A percentile compares a stretch with the other conserved stretches of the same genome.
These are phyloP conservation scores for Sula dactylatra DNA, from an alignment of 2,113 vertebrate species.

Conservation along the genomic window DNA sequence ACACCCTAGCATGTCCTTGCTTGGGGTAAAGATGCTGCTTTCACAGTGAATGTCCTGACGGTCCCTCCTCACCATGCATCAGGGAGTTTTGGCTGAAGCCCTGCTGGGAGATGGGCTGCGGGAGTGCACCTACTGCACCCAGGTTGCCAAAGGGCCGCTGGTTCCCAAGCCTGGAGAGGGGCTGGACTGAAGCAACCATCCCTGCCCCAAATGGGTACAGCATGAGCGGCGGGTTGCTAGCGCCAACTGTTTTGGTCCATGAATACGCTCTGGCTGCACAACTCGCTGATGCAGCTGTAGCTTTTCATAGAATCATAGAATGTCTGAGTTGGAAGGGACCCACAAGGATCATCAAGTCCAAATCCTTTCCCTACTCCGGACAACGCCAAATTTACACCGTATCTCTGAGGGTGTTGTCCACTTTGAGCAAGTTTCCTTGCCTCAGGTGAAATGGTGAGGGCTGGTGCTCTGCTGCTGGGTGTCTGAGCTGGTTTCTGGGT, in stretches of 20 bases:
- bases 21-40: background rate
- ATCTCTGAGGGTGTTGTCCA: too few relatives aligned
- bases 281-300: background rate
- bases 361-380: too few relatives aligned
- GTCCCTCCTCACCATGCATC: background rate
- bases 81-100: background rate
- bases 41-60: background rate
- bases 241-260: background rate
- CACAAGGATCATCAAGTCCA: too few relatives aligned
- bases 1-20: background rate
- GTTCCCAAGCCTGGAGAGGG: background rate
- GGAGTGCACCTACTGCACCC: background rate
- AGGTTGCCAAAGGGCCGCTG: background rate
- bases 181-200: background rate
- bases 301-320: too few relatives aligned
- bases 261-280: background rate
- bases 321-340: too few relatives aligned
- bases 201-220: background rate
- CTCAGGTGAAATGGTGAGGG: background rate
- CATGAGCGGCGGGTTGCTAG: background rate
- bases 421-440: background rate
- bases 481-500: background rate
- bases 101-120: rapidly evolving
- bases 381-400: too few relatives aligned
- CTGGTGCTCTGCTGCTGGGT: background rate